A percentile compares a stretch with the other conserved stretches of the same genome.
Evolutionary conservation across 1,140 invertebrate species (phyloP).

Genomic region (Halotydeus destructor): DNA sequence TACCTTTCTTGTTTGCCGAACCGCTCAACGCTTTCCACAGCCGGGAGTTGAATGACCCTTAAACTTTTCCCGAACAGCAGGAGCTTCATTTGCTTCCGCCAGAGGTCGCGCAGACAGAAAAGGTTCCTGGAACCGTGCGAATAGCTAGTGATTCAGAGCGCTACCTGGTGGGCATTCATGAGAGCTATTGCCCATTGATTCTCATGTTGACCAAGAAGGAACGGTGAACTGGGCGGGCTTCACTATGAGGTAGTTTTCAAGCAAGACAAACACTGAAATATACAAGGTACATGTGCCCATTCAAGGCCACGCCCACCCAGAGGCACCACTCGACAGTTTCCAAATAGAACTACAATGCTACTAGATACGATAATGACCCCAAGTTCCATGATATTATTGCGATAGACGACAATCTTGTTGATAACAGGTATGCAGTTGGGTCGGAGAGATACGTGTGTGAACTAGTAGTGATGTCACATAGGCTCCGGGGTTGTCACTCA

Average conservation of each 20-base stretch:
- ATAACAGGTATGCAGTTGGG: no score
- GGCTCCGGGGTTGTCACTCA: no score
- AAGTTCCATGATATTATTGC: no score
- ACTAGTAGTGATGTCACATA: no score
- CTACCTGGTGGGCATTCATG: no score
- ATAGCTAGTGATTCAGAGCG: background rate
- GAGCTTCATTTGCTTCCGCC: slow-evolving; percentile 21
- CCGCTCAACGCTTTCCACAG: no score
- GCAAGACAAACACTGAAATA: background rate
- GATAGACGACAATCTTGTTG: no score
- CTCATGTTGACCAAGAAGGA: no score
- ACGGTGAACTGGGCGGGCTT: slow-evolving; percentile 27
- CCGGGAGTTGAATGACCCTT: no score
- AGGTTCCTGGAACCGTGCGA: slow-evolving; percentile 21
- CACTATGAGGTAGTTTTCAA: background rate
- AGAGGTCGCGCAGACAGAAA: slow-evolving; percentile 24
- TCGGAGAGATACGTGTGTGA: no score
- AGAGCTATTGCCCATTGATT: background rate
- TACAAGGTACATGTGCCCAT: slow-evolving; percentile 1
- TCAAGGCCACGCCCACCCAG: background rate
- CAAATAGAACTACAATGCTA: background rate
- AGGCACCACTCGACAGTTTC: background rate
- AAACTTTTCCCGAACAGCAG: slow-evolving; percentile 25
- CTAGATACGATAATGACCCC: no score
- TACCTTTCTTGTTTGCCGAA: no score